Evolutionary conservation across 2,888 invertebrate genomes (phyloP), one percentile per base, ranked within the genome.

Genomic region (Acanthococcus lagerstroemiae): DNA sequence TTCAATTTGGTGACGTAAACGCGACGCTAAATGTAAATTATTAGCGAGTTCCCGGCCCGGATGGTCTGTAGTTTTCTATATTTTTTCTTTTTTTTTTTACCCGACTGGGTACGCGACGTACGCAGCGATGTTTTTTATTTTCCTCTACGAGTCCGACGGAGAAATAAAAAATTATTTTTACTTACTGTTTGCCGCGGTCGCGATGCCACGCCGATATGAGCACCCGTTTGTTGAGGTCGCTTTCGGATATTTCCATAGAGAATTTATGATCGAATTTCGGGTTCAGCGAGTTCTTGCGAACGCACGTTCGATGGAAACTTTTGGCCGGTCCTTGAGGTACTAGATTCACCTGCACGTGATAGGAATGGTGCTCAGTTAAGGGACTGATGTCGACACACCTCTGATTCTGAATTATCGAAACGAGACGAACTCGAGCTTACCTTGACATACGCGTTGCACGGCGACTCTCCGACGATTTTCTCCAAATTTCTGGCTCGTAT

Each of bases 161-260:
- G 48, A n/a, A n/a, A 48, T n/a, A 55, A 25, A 55, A 55, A 55
- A 30, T 24, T n/a, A n/a, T n/a, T n/a, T n/a, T n/a, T n/a, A 67
- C 80, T 82, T 80, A 91, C 91, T 88, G 86, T 75, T 85, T 84
- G 71, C 84, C 84, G 71, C 88, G 84, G 77, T 90, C 88, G 71
- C 91, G 80, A 75, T 90, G 90, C 91, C 91, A 91, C 54, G 90
- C 89, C 52, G 90, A 89, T 71, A 91, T 80, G 72, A 88, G 83
- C 52, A 89, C 79, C 75, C 83, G 80, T 72, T 84, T 83, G 56
- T 81, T 78, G 48, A 79, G 77, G 72, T 83, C 82, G 26, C 79
- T 78, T 17, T 77, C 74, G 19, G 80, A 79, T 61, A 86, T 75
- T 1, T 85, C 84, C 71, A 90, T 81, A 72, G 82, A 82, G 73